A percentile compares a stretch with the other conserved stretches of the same genome.
Evolutionary conservation across 2,888 invertebrate genomes (phyloP).

Genomic region (Drosophila tripunctata): DNA sequence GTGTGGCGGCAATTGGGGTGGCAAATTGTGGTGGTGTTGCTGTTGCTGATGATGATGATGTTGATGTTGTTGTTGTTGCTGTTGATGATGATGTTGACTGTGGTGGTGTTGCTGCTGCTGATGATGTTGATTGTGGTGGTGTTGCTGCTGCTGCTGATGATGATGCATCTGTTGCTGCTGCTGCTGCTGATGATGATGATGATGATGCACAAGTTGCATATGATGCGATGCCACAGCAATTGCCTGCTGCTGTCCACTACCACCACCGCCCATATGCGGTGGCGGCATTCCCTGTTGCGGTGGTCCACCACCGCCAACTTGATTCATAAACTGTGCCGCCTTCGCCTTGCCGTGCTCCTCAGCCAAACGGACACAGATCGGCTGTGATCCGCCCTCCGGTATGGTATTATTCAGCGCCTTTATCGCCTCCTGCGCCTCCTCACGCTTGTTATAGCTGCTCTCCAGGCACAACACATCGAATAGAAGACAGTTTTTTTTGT

Average conservation of each 20-base stretch:
- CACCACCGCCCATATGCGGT: slow-evolving; percentile 60
- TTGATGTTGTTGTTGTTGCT: slow-evolving; percentile 37
- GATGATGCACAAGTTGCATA: slow-evolving; percentile 37
- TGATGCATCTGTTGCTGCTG: slow-evolving; percentile 5
- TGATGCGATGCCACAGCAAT: slow-evolving; percentile 27
- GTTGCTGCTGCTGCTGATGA: slow-evolving; percentile 36
- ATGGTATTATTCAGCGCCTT: slow-evolving; percentile 92
- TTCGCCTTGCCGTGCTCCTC: slow-evolving; percentile 85
- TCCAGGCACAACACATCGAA: background rate
- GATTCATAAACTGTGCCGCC: slow-evolving; percentile 82
- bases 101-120: slow-evolving; percentile 40
- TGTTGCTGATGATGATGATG: slow-evolving; percentile 64
- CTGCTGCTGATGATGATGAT: slow-evolving; percentile 29
- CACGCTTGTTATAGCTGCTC: slow-evolving; percentile 92
- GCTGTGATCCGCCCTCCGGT: slow-evolving; percentile 92
- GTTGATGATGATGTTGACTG: slow-evolving; percentile 18
- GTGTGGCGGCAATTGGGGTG: slow-evolving; percentile 55
- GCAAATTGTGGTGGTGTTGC: slow-evolving; percentile 64
- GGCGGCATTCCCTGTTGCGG: too few relatives aligned
- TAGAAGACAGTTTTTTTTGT: too few relatives aligned
- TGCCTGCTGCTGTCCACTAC: slow-evolving; percentile 33
- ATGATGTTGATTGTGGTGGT: slow-evolving; percentile 46
- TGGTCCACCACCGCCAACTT: slow-evolving; percentile 46
- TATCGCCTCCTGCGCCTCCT: slow-evolving; percentile 96
- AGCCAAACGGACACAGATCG: slow-evolving; percentile 89